Percentiles rank a stretch among this genome's conserved stretches.
Conservation (phyloP, 1,140 invertebrate species). For the Chelonus insularis region DNA sequence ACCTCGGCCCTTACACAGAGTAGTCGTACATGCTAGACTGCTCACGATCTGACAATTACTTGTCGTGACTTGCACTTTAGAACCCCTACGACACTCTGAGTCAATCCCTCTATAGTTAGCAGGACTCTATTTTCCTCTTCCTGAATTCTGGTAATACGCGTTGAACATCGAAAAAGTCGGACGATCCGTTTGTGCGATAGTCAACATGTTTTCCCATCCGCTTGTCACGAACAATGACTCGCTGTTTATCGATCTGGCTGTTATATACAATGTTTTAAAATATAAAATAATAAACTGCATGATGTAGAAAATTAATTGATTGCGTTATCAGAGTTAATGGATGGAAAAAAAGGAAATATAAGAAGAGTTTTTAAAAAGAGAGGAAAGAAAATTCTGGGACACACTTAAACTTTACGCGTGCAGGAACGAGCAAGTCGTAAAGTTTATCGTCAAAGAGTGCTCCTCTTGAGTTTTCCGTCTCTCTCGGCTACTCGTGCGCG, state of each 20-base stretch:
- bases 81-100: constrained; percentile 38
- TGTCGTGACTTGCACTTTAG: constrained; percentile 52
- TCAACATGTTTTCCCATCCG: constrained; percentile 24
- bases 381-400: constrained; percentile 36
- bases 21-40: not conserved
- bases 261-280: constrained; percentile 1
- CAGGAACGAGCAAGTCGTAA: constrained; percentile 51
- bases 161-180: constrained; percentile 19
- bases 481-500: not conserved
- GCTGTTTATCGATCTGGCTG: constrained; percentile 23
- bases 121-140: constrained; percentile 19
- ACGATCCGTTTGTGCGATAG: constrained; percentile 15
- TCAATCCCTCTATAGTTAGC: constrained; percentile 35
- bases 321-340: not conserved
- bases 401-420: constrained; percentile 43
- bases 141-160: constrained; percentile 16
- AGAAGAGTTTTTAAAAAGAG: constrained; percentile 16
- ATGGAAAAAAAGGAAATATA: constrained; percentile 18
- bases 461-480: not conserved
- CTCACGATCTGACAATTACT: constrained; percentile 48
- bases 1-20: not conserved
- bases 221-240: constrained; percentile 33
- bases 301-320: constrained; percentile 6
- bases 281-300: not conserved
- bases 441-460: constrained; percentile 38